Percentiles rank a stretch among this genome's conserved stretches.
phyloP scores from a whole-genome alignment of 1,140 invertebrate genomes.

The Phocides pigmalion region DNA sequence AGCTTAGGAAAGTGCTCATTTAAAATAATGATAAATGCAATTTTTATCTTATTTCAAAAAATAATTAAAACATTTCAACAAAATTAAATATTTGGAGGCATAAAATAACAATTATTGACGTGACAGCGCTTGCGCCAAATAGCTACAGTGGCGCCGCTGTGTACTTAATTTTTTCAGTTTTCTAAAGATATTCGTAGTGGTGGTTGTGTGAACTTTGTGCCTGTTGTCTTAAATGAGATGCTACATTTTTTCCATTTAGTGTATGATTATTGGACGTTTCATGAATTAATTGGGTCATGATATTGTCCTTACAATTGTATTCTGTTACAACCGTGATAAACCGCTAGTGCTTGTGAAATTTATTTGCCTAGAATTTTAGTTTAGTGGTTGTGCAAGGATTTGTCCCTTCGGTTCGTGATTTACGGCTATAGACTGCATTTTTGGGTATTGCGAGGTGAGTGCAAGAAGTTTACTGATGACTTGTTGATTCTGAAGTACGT shows the following conservation, averaged over 20 bases:
- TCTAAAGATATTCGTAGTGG: constrained; percentile 66
- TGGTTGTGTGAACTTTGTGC: constrained; percentile 60
- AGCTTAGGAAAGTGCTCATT: too few species aligned
- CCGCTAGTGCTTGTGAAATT: constrained; percentile 59
- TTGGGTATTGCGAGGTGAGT: constrained; percentile 45
- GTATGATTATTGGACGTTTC: constrained; percentile 66
- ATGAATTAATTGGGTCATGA: constrained; percentile 68
- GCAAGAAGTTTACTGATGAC: neutral
- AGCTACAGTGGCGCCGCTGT: constrained; percentile 51
- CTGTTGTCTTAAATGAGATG: constrained; percentile 64
- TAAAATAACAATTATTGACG: too few species aligned
- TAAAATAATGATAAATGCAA: too few species aligned
- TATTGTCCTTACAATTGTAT: constrained; percentile 50
- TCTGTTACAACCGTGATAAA: constrained; percentile 51
- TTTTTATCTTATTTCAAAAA: too few species aligned
- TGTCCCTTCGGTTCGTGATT: constrained; percentile 57
- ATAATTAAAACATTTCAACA: too few species aligned
- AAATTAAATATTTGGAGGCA: too few species aligned
- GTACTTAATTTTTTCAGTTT: constrained; percentile 68
- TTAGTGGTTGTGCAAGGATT: constrained; percentile 76
- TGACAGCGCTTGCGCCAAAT: constrained; percentile 70
- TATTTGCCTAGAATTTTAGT: constrained; percentile 68
- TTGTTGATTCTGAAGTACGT: neutral
- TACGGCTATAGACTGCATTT: constrained; percentile 42
- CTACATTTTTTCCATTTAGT: constrained; percentile 63